Base-by-base conservation (phyloP, 2,888 invertebrate species). In the Eupithecia subumbrata region DNA sequence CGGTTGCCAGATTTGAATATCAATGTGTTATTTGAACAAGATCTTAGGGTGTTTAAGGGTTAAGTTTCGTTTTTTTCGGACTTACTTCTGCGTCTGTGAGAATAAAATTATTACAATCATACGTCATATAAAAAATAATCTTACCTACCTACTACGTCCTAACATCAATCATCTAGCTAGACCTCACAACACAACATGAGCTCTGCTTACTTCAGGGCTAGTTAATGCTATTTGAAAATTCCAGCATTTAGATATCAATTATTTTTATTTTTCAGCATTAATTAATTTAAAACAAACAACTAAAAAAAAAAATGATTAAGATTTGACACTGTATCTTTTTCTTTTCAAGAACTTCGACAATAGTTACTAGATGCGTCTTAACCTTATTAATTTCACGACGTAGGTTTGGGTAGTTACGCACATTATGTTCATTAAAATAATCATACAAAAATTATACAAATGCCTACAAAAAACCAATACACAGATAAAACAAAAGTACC, bases 401-500 rank as follows among this genome's bases (percentile, higher is more conserved):
- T n/a, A n/a, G n/a, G n/a, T n/a, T n/a, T n/a, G n/a, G 30, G 1
- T 30, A 30, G 30, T 30, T 2, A 30, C 30, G 1, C 16, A 52
- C 8, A 52, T n/a, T 14, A 43, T 7, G 7, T 7, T n/a, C 52
- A 9, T 52, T 52, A 30, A 30, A 63, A 22, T 30, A 30, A 30
- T 16, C 18, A 18, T 8, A 64, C 14, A 16, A 25, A 2, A 12
- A 25, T 0, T 2, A 30, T 2, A 1, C 5, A 2, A 64, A 63
- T 70, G 78, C 76, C 75, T 43, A 14, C 79, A 40, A 34, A 40
- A 79, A 78, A 80, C 76, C 72, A 80, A 82, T 80, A 80, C 75
- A 78, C 75, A 82, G 82, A 84, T 83, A 73, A 79, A 78, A 76
- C 78, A 84, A 83, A 87, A 84, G 85, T 84, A 83, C 82, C 84